These are phyloP conservation scores for Epizoanthus fatuus DNA, from an alignment of 92 coral and sea anemone species.

Conservation along the genomic window DNA sequence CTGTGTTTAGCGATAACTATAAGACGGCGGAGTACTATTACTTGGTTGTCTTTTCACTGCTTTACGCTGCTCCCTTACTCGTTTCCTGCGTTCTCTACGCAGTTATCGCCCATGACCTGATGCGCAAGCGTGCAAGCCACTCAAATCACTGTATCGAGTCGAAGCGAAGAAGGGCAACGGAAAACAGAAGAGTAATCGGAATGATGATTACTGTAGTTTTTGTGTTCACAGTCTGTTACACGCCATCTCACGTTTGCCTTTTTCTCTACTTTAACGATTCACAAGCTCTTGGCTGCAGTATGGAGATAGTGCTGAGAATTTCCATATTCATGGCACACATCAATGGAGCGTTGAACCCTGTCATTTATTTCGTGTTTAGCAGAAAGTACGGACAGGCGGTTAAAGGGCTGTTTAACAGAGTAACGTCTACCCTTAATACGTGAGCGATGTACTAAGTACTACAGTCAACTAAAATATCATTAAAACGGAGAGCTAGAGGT, in stretches of 20 bases:
- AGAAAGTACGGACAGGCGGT: conserved; percentile 22
- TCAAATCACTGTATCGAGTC: neutral
- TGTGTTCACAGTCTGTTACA: conserved; percentile 17
- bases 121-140: conserved; percentile 6
- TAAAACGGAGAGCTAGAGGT: too few relatives aligned
- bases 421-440: neutral
- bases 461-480: too few relatives aligned
- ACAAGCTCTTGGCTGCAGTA: neutral
- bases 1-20: conserved; percentile 1
- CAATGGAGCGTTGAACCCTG: conserved; percentile 33
- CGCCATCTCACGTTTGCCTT: conserved; percentile 18
- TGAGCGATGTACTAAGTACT: too few relatives aligned
- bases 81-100: conserved; percentile 2
- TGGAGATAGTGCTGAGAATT: neutral
- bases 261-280: neutral
- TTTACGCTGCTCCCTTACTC: conserved; percentile 12
- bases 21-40: conserved; percentile 12
- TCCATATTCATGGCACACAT: conserved; percentile 29
- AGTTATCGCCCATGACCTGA: conserved; percentile 12
- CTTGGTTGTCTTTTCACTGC: neutral
- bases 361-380: conserved; percentile 27
- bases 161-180: neutral
- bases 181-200: conserved; percentile 29
- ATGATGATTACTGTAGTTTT: conserved; percentile 29
- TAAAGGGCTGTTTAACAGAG: neutral